phyloP scores from a whole-genome alignment of 2,113 vertebrate genomes.

The Rhipidura dahli region DNA sequence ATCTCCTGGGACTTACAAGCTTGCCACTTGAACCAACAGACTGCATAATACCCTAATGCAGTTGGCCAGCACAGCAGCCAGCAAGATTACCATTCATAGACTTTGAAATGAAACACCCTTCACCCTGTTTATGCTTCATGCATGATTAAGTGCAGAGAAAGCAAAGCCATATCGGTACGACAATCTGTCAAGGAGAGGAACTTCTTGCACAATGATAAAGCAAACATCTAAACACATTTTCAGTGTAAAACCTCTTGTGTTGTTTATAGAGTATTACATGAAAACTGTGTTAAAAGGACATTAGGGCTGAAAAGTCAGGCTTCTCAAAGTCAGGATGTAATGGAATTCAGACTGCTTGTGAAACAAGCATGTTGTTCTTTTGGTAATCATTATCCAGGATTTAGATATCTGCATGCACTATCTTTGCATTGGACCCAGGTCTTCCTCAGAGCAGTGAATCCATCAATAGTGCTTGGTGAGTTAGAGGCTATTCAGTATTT shows the following conservation, averaged over 20 bases:
- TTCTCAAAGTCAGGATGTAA: not conserved
- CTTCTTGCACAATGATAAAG: slow-evolving; percentile 3
- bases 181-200: slow-evolving; percentile 50
- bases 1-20: not conserved
- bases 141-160: slow-evolving; percentile 45
- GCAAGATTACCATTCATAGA: slow-evolving; percentile 33
- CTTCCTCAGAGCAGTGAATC: not conserved
- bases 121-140: slow-evolving; percentile 51
- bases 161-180: not conserved
- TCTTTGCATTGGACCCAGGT: not conserved
- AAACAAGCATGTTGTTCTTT: not conserved
- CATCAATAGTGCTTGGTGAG: not conserved
- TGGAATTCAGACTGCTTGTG: not conserved
- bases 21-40: slow-evolving; percentile 17
- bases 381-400: not conserved
- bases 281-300: slow-evolving; percentile 14
- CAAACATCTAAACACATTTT: slow-evolving; percentile 1
- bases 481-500: not conserved
- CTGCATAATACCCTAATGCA: slow-evolving; percentile 22
- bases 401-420: not conserved
- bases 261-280: not conserved
- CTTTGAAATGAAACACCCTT: slow-evolving; percentile 60
- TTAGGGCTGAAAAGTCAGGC: not conserved
- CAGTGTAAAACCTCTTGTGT: not conserved
- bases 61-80: slow-evolving; percentile 21